Base-by-base conservation (phyloP, 2,797 vertebrate genomes). In the Hypotaenidia philippensis region DNA sequence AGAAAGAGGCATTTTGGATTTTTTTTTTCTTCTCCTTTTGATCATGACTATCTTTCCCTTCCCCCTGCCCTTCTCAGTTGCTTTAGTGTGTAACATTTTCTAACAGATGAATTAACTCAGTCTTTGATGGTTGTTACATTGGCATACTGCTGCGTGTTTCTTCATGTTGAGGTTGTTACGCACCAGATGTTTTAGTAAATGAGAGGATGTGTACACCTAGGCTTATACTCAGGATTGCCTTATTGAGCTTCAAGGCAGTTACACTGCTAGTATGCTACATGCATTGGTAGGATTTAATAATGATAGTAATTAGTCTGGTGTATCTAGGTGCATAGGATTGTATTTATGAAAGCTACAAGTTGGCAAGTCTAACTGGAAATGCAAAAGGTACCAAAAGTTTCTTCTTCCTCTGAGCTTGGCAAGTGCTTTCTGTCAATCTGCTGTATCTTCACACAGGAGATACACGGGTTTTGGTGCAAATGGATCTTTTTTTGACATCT, bases 291-390 rank as follows among this genome's bases (percentile, higher is more conserved):
- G 15, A 50, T 79, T 53, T 89, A 60, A 17, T 44, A 80, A n/a
- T 1, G 2, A 3, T 26, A 57, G 60, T 68, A 55, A 26, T 63
- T 29, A 77, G 10, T 44, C 4, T 69, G 7, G 0, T 63, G 1
- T 52, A 10, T 41, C 14, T 44, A 31, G 17, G 40, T 74, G 34
- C 74, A 5, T 59, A 38, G 32, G 27, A 14, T 13, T 76, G 27
- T 72, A 44, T 14, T 86, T 79, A 5, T 0, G 16, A 70, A 60
- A 26, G 20, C 20, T 65, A 26, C 5, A 86, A 59, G 22, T n/a
- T 92, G 16, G 8, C 11, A 63, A 77, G 31, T 78, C 40, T 60
- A 45, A 31, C 10, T 44, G 61, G 49, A 82, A 61, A 18, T 41
- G 25, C 0, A 3, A 34, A 75, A 82, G 27, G 31, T 44, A 1